Percentiles rank a stretch among this genome's conserved stretches.
Evolutionary conservation across 2,113 vertebrate species (phyloP).

Genomic region (Ammospiza caudacuta): DNA sequence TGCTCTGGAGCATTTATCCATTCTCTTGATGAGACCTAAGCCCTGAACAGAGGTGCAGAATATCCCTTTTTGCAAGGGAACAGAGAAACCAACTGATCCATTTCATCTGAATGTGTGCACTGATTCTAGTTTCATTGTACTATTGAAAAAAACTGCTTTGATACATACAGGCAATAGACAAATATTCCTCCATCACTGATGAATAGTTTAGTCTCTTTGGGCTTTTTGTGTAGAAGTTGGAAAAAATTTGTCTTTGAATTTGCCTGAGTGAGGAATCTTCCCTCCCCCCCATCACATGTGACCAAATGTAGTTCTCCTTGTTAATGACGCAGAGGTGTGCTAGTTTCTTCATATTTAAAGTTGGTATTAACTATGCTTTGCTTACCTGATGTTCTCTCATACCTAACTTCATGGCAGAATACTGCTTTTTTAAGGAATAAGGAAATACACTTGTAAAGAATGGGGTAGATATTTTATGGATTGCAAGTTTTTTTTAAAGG

Average conservation of each 20-base stretch:
- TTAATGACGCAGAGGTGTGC: background rate
- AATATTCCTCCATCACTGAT: constrained; percentile 26
- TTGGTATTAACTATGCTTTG: background rate
- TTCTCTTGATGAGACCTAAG: background rate
- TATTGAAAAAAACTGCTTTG: constrained; percentile 16
- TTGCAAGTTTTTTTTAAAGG: background rate
- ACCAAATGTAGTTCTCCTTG: background rate
- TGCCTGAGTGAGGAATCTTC: background rate
- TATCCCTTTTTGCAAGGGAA: background rate
- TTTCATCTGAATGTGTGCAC: background rate
- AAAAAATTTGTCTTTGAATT: background rate
- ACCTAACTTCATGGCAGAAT: background rate
- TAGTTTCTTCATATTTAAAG: background rate
- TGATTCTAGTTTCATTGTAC: constrained; percentile 29
- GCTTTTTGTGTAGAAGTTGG: constrained; percentile 2
- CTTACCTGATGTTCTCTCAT: background rate
- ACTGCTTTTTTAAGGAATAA: background rate
- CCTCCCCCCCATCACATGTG: background rate
- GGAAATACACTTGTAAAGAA: background rate
- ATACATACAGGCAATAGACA: background rate
- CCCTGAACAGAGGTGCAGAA: background rate
- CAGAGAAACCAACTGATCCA: background rate
- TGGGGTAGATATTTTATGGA: background rate
- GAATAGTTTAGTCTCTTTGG: constrained; percentile 40
- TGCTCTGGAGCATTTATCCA: background rate